Conservation (phyloP, 1,140 invertebrate genomes). For the Lamellibrachia luymesi region DNA sequence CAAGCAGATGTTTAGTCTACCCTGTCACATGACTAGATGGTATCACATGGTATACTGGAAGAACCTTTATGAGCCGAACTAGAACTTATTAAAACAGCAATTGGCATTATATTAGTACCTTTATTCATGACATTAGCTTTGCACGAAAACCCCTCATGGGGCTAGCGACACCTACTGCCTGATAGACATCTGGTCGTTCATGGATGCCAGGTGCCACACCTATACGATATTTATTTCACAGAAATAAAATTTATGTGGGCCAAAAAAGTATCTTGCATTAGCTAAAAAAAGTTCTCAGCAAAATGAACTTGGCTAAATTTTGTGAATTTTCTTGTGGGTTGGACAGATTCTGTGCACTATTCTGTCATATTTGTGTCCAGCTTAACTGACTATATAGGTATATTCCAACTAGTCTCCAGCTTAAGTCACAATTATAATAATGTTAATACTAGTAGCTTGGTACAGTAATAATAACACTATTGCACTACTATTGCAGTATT, state of each 20-base stretch:
- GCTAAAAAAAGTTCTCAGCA: neutral
- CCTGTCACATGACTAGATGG: neutral
- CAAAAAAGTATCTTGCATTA: neutral
- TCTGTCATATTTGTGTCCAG: neutral
- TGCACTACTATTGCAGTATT: too few relatives aligned
- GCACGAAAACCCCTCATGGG: neutral
- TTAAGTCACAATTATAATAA: neutral
- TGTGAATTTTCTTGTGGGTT: neutral
- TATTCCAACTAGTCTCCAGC: neutral
- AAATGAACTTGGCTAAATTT: neutral
- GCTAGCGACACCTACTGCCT: neutral
- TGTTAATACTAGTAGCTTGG: too few relatives aligned
- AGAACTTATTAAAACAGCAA: neutral
- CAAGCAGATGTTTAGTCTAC: neutral
- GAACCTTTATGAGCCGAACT: neutral
- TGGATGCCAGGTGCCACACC: neutral
- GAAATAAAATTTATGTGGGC: neutral
- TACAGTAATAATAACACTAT: too few relatives aligned
- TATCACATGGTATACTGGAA: neutral
- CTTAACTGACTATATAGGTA: neutral
- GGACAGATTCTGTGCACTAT: neutral
- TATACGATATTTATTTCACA: neutral
- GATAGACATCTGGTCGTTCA: neutral
- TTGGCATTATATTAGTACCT: neutral
- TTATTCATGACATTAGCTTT: neutral